Evolutionary conservation across 2,797 vertebrate genomes (phyloP).

Genomic region (Falco peregrinus): DNA sequence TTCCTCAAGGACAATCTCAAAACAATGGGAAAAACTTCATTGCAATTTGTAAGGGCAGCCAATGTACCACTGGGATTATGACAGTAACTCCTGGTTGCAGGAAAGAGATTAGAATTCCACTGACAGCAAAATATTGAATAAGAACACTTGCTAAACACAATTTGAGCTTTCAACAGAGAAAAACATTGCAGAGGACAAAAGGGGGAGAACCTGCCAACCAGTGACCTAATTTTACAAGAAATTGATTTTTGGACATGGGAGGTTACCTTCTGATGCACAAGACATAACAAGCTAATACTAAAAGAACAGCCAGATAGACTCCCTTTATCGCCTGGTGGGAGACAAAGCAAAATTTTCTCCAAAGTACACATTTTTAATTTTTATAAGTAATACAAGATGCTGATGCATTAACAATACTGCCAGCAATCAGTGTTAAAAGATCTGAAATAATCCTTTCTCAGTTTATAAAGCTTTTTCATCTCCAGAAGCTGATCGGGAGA

Average conservation of each 20-base stretch:
- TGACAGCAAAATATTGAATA: not conserved
- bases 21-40: not conserved
- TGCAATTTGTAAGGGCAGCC: not conserved
- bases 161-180: not conserved
- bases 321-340: not conserved
- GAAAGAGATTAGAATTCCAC: not conserved
- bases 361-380: not conserved
- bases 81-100: not conserved
- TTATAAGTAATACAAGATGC: not conserved
- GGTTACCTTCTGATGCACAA: not conserved
- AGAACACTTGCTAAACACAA: not conserved
- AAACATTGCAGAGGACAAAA: not conserved
- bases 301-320: not conserved
- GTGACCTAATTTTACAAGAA: not conserved
- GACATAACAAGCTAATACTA: not conserved
- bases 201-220: not conserved
- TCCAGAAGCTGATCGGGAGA: not conserved
- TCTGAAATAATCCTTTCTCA: not conserved
- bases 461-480: not conserved
- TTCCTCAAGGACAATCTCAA: not conserved
- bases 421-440: not conserved
- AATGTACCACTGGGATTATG: not conserved
- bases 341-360: not conserved
- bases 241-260: not conserved
- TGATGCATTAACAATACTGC: not conserved